Evolutionary conservation across 2,113 vertebrate species (phyloP).

Genomic region (Misgurnus mizolepis): DNA sequence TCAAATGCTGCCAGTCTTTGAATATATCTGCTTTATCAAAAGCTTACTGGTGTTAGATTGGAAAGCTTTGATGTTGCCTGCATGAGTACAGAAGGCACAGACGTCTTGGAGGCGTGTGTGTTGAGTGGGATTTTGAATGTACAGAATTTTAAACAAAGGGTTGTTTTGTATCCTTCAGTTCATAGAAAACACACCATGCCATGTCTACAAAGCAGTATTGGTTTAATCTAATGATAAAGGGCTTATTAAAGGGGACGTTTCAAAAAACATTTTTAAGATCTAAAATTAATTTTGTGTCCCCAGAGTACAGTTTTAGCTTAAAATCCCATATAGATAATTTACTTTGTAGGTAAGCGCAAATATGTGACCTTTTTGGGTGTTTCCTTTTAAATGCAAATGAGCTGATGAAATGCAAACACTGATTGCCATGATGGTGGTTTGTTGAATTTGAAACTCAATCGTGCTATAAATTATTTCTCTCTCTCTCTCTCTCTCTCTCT

Average conservation of each 20-base stretch:
- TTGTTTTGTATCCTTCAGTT: constrained; percentile 17
- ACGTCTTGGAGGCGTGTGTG: constrained; percentile 40
- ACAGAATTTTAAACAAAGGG: constrained; percentile 38
- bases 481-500: too few relatives aligned
- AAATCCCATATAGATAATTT: too few relatives aligned
- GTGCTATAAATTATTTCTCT: too few relatives aligned
- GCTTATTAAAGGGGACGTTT: background rate
- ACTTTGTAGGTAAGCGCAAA: too few relatives aligned
- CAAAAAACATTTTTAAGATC: too few relatives aligned
- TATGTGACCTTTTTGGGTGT: too few relatives aligned
- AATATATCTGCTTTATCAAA: constrained; percentile 3
- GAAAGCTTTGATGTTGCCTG: constrained; percentile 40
- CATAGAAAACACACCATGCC: constrained; percentile 6
- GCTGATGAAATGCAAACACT: too few relatives aligned
- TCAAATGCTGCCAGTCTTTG: constrained; percentile 6
- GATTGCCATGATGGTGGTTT: too few relatives aligned
- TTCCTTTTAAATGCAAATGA: too few relatives aligned
- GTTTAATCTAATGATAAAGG: constrained; percentile 32
- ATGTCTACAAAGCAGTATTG: constrained; percentile 20
- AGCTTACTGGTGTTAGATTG: constrained; percentile 7
- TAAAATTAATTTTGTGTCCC: too few relatives aligned
- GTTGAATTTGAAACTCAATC: too few relatives aligned
- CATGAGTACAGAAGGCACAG: background rate
- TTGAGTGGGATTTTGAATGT: constrained; percentile 25
- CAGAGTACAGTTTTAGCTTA: too few relatives aligned